Conservation (phyloP, 2,113 vertebrate genomes). For the Sphaerodactylus townsendi region DNA sequence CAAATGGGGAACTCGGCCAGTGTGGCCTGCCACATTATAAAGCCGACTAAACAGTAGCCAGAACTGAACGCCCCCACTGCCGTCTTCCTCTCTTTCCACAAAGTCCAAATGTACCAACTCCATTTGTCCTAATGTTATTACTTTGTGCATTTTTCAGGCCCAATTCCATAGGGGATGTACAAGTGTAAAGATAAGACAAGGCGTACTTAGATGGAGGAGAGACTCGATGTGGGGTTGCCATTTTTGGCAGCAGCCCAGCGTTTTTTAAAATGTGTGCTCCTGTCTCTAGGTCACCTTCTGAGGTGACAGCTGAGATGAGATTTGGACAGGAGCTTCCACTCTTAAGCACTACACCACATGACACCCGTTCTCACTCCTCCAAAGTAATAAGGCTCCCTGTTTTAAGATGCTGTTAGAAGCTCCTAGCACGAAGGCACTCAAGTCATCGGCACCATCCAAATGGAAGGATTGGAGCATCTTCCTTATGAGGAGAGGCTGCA, state of each 20-base stretch:
- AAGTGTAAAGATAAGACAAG: background rate
- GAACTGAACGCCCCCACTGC: too few relatives aligned
- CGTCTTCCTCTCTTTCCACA: too few relatives aligned
- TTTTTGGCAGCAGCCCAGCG: background rate
- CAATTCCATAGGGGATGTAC: background rate
- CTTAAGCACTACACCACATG: background rate
- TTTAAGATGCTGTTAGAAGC: background rate
- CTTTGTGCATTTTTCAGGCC: background rate
- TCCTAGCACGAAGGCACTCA: too few relatives aligned
- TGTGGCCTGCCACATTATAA: too few relatives aligned
- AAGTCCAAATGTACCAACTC: too few relatives aligned
- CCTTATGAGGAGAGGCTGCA: too few relatives aligned
- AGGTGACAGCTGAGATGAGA: background rate
- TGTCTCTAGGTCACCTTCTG: too few relatives aligned
- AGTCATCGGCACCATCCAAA: background rate
- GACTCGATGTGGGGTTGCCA: background rate
- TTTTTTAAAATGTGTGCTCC: too few relatives aligned
- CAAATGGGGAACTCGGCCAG: too few relatives aligned
- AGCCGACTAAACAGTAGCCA: too few relatives aligned
- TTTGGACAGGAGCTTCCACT: background rate
- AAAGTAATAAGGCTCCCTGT: background rate
- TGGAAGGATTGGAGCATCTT: too few relatives aligned
- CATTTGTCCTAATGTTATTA: too few relatives aligned
- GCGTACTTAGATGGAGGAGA: background rate
- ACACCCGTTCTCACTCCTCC: background rate